Base-by-base conservation (phyloP, 2,797 vertebrate genomes). In the Sylvia borin region DNA sequence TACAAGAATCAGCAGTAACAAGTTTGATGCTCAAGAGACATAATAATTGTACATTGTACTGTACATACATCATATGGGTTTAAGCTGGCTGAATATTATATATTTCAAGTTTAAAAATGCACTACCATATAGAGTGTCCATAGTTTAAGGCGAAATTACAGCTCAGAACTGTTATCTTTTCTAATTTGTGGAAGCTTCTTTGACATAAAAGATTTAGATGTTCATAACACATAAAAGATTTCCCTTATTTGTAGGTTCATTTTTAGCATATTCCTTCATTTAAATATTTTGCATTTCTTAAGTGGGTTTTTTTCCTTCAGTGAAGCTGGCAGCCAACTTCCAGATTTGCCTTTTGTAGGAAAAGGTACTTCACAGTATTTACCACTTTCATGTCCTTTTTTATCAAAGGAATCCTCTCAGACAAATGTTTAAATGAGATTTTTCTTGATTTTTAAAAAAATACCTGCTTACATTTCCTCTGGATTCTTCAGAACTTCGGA, bases 141-240 rank as follows among this genome's bases (percentile, higher is more conserved):
- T 98, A 98, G 98, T 99, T 99, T 99, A 99, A 99, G 99, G 99
- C 99, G 99, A 98, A 99, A 99, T 99, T 99, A 98, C 99, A 99
- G 99, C 99, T 99, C 99, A 98, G 98, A 99, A 99, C 99, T 99
- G 98, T 98, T 97, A 93, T 98, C 94, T 97, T 98, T 98, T 98
- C 98, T 98, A 98, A 98, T 97, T 97, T 97, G 97, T 98, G 98
- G 98, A 98, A 98, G 98, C 98, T 98, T 98, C 97, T 98, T 97
- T 97, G 98, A 98, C 96, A 95, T 97, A 97, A 97, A 97, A 96
- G 96, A 96, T 88, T 96, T 96, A 90, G 96, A 94, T 98, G 97
- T 98, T 97, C 97, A 32, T 97, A 92, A 97, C 83, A 98, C 96
- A 92, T 84, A 97, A 96, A 97, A 96, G 68, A 97, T 97, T 95